Evolutionary conservation across 92 coral and sea anemone species (phyloP).

Genomic region (Epizoanthus scotinus): DNA sequence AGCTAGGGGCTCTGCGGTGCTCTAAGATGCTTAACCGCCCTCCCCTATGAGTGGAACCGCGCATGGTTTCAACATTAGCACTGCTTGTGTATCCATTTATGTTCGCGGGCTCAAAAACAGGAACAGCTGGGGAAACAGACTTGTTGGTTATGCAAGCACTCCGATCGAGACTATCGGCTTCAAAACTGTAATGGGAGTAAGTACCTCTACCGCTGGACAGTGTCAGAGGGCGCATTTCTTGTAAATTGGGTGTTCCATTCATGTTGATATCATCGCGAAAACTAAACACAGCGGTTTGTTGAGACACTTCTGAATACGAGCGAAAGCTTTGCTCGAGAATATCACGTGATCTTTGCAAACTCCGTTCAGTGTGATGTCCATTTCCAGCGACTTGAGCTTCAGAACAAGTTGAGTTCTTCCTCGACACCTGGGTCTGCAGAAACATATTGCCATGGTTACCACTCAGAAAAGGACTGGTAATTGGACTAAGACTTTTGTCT

Average conservation of each 20-base stretch:
- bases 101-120: constrained; percentile 11
- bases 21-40: constrained; percentile 51
- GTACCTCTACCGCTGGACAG: constrained; percentile 59
- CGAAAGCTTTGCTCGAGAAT: constrained; percentile 25
- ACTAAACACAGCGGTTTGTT: background rate
- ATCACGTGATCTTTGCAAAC: constrained; percentile 1
- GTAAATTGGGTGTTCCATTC: background rate
- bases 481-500: constrained; percentile 73
- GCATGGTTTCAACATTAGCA: background rate
- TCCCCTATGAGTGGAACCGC: constrained; percentile 37
- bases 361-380: background rate
- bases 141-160: background rate
- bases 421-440: too few relatives aligned
- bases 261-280: background rate
- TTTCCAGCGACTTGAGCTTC: background rate
- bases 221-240: constrained; percentile 22
- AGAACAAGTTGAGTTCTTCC: background rate
- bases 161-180: constrained; percentile 48
- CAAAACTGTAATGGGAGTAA: constrained; percentile 44
- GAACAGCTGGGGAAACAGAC: background rate
- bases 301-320: background rate
- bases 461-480: constrained; percentile 1
- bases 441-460: background rate
- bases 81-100: background rate
- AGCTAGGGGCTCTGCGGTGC: constrained; percentile 43